Evolutionary conservation across 2,113 vertebrate species (phyloP), one percentile per base, ranked within the genome.

Genomic region (Neofelis nebulosa): DNA sequence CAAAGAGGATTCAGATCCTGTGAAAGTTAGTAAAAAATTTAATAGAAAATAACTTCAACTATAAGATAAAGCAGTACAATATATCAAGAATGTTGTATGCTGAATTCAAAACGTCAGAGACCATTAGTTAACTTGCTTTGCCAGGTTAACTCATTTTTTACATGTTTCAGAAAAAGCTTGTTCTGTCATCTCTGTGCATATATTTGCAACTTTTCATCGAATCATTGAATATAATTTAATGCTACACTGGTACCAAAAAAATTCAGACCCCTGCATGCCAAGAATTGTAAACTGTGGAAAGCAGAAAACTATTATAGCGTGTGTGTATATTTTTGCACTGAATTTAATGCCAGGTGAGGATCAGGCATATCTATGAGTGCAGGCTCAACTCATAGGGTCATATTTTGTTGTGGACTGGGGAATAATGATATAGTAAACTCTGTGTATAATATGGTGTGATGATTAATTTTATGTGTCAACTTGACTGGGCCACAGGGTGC

Each of bases 31-130:
- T 88, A 87, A 94, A 94, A 96, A 76, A 88, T 71, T 83, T 78
- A 91, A 57, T 73, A 31, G 63, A 95, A 90, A 93, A 71, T 73
- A 61, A 25, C 27, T 68, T 97, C 55, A 71, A 66, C 31, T 79
- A 63, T 84, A 66, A 92, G 91, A 50, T 87, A 93, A 91, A 87
- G 13, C 4, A 85, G 25, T 14, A 78, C n/a, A 86, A 92, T 89
- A 78, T 82, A 82, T 79, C 65, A 96, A 83, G 68, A 19, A n/a
- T 89, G 21, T 83, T 69, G 57, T 45, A 68, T 86, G 29, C 13
- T 96, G 63, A 94, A 89, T 94, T 96, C 74, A 89, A 92, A 97
- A 94, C 36, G 93, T 92, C 63, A 94, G 63, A 92, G 71, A 91
- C 23, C 1, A 78, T 91, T 69, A 90, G 31, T 93, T 93, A 93